These are phyloP conservation scores for Eledone cirrhosa DNA, from an alignment of 2,888 invertebrate species.

Conservation along the genomic window DNA sequence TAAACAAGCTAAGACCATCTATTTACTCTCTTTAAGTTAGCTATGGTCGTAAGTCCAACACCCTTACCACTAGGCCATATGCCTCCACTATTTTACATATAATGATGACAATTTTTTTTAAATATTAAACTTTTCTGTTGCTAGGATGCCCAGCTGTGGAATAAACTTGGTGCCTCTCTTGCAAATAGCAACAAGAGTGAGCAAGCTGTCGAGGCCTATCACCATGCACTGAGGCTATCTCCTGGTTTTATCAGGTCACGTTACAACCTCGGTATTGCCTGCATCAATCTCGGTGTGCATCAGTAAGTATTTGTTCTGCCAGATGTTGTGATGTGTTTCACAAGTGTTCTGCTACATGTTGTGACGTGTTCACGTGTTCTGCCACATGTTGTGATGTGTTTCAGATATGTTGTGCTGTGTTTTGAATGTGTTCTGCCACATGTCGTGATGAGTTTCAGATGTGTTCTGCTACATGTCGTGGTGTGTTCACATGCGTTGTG, in stretches of 20 bases:
- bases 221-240: conserved; percentile 85
- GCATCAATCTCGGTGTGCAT: conserved; percentile 93
- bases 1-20: no score
- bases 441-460: no score
- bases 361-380: no score
- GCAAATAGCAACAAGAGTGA: conserved; percentile 95
- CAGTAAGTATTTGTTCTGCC: conserved; percentile 68
- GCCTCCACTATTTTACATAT: neutral
- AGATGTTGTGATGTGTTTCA: neutral
- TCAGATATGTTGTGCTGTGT: no score
- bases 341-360: no score
- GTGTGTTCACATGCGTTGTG: no score
- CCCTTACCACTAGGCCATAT: no score
- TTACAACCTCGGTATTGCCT: conserved; percentile 97
- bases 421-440: no score
- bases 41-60: neutral
- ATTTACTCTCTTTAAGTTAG: no score
- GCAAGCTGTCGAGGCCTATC: conserved; percentile 96
- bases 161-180: conserved; percentile 93
- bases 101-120: no score
- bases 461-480: no score
- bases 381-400: neutral
- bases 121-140: conserved; percentile 1
- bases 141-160: conserved; percentile 91
- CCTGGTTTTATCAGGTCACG: conserved; percentile 97